A percentile compares a stretch with the other conserved stretches of the same genome.
Evolutionary conservation across 1,140 invertebrate genomes (phyloP).

Genomic region (Rhyacophila brunnea): DNA sequence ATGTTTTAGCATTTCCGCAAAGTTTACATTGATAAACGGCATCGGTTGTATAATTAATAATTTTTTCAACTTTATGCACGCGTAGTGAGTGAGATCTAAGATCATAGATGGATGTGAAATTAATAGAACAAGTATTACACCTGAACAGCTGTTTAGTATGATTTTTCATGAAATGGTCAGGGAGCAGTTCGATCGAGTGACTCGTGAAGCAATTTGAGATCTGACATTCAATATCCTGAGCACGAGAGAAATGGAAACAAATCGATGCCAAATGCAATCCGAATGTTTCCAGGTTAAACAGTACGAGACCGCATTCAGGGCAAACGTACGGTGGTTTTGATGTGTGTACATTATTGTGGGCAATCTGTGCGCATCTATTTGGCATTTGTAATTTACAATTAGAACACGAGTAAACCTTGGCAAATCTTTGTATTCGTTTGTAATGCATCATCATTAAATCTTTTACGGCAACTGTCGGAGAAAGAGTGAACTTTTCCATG

Average conservation of each 20-base stretch:
- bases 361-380: slow-evolving; percentile 47
- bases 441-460: neutral
- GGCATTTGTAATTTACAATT: slow-evolving; percentile 51
- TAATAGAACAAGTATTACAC: slow-evolving; percentile 41
- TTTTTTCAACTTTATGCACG: too few relatives aligned
- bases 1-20: too few relatives aligned
- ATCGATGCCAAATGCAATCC: slow-evolving; percentile 52
- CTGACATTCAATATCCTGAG: slow-evolving; percentile 47
- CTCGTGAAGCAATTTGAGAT: slow-evolving; percentile 45
- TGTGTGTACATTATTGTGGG: slow-evolving; percentile 52
- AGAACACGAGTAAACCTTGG: slow-evolving; percentile 40
- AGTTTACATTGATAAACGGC: too few relatives aligned
- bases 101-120: neutral
- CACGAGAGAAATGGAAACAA: slow-evolving; percentile 53
- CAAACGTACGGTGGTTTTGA: slow-evolving; percentile 49
- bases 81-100: too few relatives aligned
- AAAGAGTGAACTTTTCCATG: neutral
- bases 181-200: slow-evolving; percentile 39
- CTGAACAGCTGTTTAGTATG: slow-evolving; percentile 49
- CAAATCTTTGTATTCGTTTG: slow-evolving; percentile 40
- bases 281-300: slow-evolving; percentile 39
- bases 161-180: slow-evolving; percentile 43
- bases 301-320: slow-evolving; percentile 54
- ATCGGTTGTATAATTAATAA: too few relatives aligned
- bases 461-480: neutral